These are phyloP conservation scores for Biston stratarius DNA, from an alignment of 2,888 invertebrate genomes.

Conservation along the genomic window DNA sequence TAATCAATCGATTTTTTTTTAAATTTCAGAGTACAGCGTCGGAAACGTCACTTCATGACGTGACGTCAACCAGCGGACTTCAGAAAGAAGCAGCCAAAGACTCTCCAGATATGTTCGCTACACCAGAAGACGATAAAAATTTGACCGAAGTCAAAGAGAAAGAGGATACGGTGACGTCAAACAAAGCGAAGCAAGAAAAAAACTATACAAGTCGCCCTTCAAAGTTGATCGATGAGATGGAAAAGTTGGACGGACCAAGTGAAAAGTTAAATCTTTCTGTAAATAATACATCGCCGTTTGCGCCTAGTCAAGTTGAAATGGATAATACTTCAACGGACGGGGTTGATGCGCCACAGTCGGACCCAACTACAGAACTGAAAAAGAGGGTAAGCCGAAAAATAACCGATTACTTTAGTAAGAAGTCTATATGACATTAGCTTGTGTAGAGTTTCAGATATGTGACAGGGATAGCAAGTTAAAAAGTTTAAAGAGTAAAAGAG, in stretches of 20 bases:
- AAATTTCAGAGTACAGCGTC: conserved; percentile 57
- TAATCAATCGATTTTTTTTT: neutral
- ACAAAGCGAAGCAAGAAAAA: conserved; percentile 16
- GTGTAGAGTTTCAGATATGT: conserved; percentile 5
- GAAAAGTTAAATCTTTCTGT: conserved; percentile 58
- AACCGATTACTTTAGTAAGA: conserved; percentile 77
- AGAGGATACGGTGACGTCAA: conserved; percentile 12
- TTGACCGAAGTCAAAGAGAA: conserved; percentile 45
- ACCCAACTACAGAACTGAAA: conserved; percentile 62
- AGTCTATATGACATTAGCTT: conserved; percentile 55
- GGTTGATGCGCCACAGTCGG: conserved; percentile 44
- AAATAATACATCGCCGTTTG: conserved; percentile 53
- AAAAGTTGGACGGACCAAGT: conserved; percentile 61
- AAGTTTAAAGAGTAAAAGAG: too few relatives aligned
- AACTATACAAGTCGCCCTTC: conserved; percentile 41
- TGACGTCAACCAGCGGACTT: conserved; percentile 6
- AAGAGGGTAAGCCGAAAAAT: conserved; percentile 73
- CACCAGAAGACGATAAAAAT: conserved; percentile 55
- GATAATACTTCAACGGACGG: conserved; percentile 44
- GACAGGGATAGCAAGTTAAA: too few relatives aligned
- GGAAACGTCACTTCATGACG: conserved; percentile 24
- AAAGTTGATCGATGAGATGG: conserved; percentile 64
- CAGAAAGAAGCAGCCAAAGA: conserved; percentile 1
- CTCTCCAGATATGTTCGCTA: conserved; percentile 69
- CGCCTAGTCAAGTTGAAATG: conserved; percentile 33